These are phyloP conservation scores for Eulemur macaco DNA, from an alignment of 2,113 vertebrate genomes.

Conservation along the genomic window DNA sequence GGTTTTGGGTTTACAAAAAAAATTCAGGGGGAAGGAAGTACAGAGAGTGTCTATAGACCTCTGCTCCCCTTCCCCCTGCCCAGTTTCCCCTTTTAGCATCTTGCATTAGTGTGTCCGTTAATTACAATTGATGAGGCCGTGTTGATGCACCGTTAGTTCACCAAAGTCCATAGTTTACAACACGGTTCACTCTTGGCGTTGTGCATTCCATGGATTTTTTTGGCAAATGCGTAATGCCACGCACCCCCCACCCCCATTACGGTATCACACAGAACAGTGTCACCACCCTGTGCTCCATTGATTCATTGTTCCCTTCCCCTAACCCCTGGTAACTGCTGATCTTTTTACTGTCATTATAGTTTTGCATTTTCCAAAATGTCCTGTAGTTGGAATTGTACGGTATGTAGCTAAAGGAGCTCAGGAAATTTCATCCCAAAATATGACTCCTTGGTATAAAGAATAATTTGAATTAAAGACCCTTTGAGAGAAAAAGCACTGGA, in stretches of 20 bases:
- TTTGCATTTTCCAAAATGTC: neutral
- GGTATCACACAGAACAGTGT: neutral
- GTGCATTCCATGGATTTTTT: neutral
- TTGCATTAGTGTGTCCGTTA: neutral
- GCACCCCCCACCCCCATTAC: neutral
- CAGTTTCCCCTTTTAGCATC: neutral
- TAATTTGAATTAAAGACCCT: too few species aligned
- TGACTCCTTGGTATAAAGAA: too few species aligned
- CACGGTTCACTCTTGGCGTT: neutral
- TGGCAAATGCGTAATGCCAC: neutral
- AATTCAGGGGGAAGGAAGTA: neutral
- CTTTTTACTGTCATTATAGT: neutral
- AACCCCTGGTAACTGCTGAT: neutral
- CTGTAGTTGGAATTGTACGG: neutral
- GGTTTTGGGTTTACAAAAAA: neutral
- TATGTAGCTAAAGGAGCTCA: neutral
- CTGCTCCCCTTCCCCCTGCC: too few species aligned
- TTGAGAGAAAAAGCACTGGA: too few species aligned
- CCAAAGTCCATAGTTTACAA: neutral
- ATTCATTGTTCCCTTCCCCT: neutral
- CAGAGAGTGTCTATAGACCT: neutral
- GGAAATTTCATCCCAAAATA: too few species aligned
- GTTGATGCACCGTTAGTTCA: neutral
- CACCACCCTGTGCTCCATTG: neutral
- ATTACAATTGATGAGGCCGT: neutral